Base-by-base conservation (phyloP, 2,113 vertebrate genomes). In the Bathybates hornii region DNA sequence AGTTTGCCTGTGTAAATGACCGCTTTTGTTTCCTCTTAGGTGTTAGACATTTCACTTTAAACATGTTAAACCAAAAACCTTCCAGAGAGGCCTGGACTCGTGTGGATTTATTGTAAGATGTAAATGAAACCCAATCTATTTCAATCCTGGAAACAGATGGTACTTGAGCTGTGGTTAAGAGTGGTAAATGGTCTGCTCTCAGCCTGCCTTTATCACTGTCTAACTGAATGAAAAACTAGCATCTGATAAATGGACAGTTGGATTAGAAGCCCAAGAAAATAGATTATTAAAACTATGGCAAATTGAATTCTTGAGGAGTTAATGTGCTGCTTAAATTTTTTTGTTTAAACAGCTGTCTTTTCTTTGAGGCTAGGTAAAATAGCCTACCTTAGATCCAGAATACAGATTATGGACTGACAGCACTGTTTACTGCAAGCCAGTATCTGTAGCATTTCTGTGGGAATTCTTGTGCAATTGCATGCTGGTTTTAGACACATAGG, bases 71-170 rank as follows among this genome's bases (percentile, higher is more conserved):
- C n/a, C 12, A 36, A 21, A 87, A 86, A 4, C 82, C 27, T 63
- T 34, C 7, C 2, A n/a, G 19, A 24, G 29, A 50, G 48, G 48
- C 27, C 63, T 7, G 19, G 52, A 43, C 56, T 57, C 2, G 2
- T 27, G 38, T 29, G 43, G 12, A 29, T 38, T 17, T 71, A n/a
- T 29, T 59, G 24, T 52, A 36, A 10, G 19, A 82, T 82, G 7
- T 52, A 63, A 88, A 87, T 83, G 78, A 45, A 57, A 82, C 6
- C 76, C 52, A 45, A 56, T 89, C 56, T 73, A 66, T 83, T 83
- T 89, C 61, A 54, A n/a, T 89, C 56, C 41, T 24, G 27, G 27
- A 66, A 57, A 84, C 87, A 88, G 81, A 86, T 78, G 81, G 84
- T 29, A 38, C 76, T 68, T 38, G 83, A 80, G 56, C 85, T 68